Evolutionary conservation across 2,113 vertebrate genomes (phyloP), one percentile per base, ranked within the genome.

Genomic region (Ciconia boyciana): DNA sequence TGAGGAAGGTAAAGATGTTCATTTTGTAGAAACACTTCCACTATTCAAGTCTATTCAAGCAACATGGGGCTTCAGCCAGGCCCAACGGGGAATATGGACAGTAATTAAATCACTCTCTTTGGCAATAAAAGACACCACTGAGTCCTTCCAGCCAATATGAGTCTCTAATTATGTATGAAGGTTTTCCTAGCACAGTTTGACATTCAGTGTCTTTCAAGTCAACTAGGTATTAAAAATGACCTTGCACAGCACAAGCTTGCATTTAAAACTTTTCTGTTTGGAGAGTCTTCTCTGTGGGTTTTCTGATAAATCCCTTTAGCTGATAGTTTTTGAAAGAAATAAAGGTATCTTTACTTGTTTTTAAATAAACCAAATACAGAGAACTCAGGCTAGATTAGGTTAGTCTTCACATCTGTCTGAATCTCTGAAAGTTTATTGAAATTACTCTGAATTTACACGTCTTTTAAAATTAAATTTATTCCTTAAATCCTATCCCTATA

Each of bases 71-170:
- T 90, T 62, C 74, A 82, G 36, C 54, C 51, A 82, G 78, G 61
- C 82, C 68, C 81, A 93, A 55, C 4, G 1, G 72, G 81, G 68
- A 60, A 89, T 46, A 93, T 55, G 77, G 62, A 60, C 54, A 87
- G 32, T 89, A 94, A 94, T 96, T 94, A 87, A 95, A 94, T 93
- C 60, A 72, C 22, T 87, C 62, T 79, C 22, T 83, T 86, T 81
- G 87, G 87, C 90, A 94, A 87, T 55, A 83, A 41, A 86, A 68
- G 41, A 61, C 54, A 83, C 44, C 54, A 69, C 54, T 36, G 81
- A 83, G 84, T 26, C 77, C 90, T 87, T 77, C 58, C 49, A 89
- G 64, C 84, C 87, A 81, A 39, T 77, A 48, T 94, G 81, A 91
- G 72, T n/a, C 39, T 89, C 54, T 94, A 80, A 96, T 93, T 93